Evolutionary conservation across 2,113 vertebrate genomes (phyloP).

Genomic region (Rhea americana): DNA sequence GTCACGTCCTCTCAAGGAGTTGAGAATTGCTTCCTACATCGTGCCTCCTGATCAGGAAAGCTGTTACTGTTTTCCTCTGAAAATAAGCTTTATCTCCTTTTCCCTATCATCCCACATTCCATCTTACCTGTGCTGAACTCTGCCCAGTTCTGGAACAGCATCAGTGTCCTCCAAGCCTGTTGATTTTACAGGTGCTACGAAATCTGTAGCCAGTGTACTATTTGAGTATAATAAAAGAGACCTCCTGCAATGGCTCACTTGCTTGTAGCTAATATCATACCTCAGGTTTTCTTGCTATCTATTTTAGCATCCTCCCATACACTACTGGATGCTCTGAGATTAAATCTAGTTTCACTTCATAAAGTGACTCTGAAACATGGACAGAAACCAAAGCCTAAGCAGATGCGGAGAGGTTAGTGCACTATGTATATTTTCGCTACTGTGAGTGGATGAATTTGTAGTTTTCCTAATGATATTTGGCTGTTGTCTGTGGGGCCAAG

Average conservation of each 20-base stretch:
- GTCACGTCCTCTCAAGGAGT: background rate
- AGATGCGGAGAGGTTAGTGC: constrained; percentile 20
- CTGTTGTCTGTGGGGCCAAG: background rate
- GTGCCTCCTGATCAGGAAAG: background rate
- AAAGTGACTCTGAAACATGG: constrained; percentile 11
- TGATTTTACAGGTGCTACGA: background rate
- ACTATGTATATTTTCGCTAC: background rate
- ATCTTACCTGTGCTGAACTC: background rate
- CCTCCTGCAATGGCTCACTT: background rate
- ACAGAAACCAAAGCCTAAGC: constrained; percentile 9
- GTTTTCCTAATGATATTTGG: constrained; percentile 25
- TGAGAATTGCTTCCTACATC: background rate
- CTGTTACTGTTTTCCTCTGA: background rate
- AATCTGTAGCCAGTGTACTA: background rate
- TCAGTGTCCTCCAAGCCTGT: background rate
- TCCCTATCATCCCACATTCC: background rate
- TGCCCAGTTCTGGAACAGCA: background rate
- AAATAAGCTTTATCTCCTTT: background rate
- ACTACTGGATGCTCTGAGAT: background rate
- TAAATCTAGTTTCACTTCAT: constrained; percentile 13
- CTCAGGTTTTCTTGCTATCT: background rate
- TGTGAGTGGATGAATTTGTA: constrained; percentile 10
- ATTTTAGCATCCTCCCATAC: background rate
- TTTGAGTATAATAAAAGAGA: background rate
- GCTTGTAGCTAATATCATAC: background rate